Evolutionary conservation across 2,113 vertebrate genomes (phyloP).

Genomic region (Ramphastos sulfuratus): DNA sequence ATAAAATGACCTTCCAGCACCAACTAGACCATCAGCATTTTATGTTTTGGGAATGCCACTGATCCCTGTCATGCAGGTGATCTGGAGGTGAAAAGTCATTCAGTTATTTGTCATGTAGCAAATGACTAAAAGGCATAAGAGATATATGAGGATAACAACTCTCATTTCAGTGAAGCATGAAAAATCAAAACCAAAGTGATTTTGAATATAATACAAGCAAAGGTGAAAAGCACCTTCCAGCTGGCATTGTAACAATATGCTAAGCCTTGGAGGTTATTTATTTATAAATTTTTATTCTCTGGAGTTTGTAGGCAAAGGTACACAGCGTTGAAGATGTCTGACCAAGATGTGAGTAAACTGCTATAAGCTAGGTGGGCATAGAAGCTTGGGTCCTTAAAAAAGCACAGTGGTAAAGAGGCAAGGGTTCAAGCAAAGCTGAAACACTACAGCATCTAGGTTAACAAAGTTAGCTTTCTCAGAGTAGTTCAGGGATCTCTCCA

Average conservation of each 20-base stretch:
- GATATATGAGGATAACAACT: constrained; percentile 25
- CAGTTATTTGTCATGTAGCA: constrained; percentile 20
- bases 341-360: background rate
- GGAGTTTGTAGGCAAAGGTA: background rate
- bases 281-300: background rate
- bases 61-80: background rate
- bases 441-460: background rate
- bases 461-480: background rate
- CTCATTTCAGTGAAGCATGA: constrained; percentile 55
- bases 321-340: background rate
- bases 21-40: constrained; percentile 11
- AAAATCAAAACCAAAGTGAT: constrained; percentile 36
- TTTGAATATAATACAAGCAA: constrained; percentile 39
- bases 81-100: constrained; percentile 40
- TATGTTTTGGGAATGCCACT: background rate
- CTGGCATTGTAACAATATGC: background rate
- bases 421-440: background rate
- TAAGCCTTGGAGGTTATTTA: background rate
- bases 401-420: fast-evolving
- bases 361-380: background rate
- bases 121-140: constrained; percentile 45
- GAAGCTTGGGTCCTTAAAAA: background rate
- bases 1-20: constrained; percentile 13
- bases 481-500: background rate
- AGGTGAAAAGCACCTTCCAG: constrained; percentile 13